A percentile compares a stretch with the other conserved stretches of the same genome.
phyloP scores from a whole-genome alignment of 1,140 invertebrate genomes.

The Temnothorax longispinosus region DNA sequence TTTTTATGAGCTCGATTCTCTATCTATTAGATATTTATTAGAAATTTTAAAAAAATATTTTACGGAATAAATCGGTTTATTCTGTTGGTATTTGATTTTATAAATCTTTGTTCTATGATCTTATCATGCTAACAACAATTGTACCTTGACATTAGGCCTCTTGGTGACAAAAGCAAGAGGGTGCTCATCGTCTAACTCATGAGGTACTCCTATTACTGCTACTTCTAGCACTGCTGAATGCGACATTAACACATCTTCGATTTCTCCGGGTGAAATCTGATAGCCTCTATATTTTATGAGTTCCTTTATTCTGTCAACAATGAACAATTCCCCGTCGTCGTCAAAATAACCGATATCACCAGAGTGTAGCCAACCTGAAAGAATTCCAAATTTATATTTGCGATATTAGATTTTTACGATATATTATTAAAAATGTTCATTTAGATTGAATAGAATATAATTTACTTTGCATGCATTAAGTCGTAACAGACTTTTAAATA shows the following conservation, averaged over 20 bases:
- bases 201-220: constrained; percentile 88
- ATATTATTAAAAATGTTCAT: too few relatives aligned
- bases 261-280: constrained; percentile 87
- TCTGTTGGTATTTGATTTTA: neutral
- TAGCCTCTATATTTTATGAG: constrained; percentile 88
- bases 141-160: constrained; percentile 40
- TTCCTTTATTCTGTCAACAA: constrained; percentile 88
- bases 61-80: too few relatives aligned
- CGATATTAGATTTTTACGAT: too few relatives aligned
- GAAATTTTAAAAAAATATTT: too few relatives aligned
- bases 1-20: too few relatives aligned
- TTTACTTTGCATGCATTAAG: neutral
- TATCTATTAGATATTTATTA: too few relatives aligned
- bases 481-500: neutral
- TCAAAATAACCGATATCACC: constrained; percentile 87
- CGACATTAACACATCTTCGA: constrained; percentile 87
- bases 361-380: constrained; percentile 86
- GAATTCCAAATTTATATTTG: constrained; percentile 73
- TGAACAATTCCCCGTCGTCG: constrained; percentile 83
- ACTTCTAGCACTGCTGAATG: constrained; percentile 87
- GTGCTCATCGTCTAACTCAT: constrained; percentile 85
- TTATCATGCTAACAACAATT: neutral
- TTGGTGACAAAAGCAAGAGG: constrained; percentile 86
- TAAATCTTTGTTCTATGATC: neutral
- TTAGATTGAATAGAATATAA: too few relatives aligned